Base-by-base conservation (phyloP, 2,797 vertebrate genomes). In the Siniperca undulata region DNA sequence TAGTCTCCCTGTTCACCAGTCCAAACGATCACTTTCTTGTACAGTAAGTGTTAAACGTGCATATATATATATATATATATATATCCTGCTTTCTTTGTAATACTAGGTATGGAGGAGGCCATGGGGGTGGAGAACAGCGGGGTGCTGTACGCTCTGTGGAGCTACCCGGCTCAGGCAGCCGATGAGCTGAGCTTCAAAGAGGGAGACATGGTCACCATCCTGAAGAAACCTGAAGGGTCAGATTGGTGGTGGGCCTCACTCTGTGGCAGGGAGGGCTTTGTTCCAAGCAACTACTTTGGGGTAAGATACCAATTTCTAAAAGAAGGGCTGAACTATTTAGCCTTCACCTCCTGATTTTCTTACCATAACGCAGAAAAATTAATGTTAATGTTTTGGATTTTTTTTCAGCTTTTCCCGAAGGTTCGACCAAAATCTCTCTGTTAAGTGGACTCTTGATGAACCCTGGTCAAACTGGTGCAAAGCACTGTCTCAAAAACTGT, bases 211-310 rank as follows among this genome's bases (percentile, higher is more conserved):
- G 95, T 99, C 67, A 99, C 97, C 0, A 97, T 99, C 83, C 96
- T 99, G 74, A 94, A 97, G 82, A 96, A 96, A 58, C 94, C 95
- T 0, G 96, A 97, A 8, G 97, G 96, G 13, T 93, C 93, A 0
- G 94, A 96, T 78, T 99, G 98, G 98, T 98, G 97, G 97, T 98
- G 96, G 97, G 97, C 97, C 0, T 93, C 96, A 0, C 96, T 98
- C 53, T 97, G 95, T 0, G 97, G 97, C 77, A 94, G 96, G 48
- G 97, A 99, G 92, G 98, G 98, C 22, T 96, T 97, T 0, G 96
- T 98, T n/a, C 97, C 98, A 5, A 95, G 94, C n/a, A 98, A 98
- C 95, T 97, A 97, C 81, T 98, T 98, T 30, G 98, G 97, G 96
- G 98, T 98, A 91, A 96, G 95, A 61, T 20, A 2, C 0, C 12